Base-by-base conservation (phyloP, 2,113 vertebrate species). In the Oryzias woworae region DNA sequence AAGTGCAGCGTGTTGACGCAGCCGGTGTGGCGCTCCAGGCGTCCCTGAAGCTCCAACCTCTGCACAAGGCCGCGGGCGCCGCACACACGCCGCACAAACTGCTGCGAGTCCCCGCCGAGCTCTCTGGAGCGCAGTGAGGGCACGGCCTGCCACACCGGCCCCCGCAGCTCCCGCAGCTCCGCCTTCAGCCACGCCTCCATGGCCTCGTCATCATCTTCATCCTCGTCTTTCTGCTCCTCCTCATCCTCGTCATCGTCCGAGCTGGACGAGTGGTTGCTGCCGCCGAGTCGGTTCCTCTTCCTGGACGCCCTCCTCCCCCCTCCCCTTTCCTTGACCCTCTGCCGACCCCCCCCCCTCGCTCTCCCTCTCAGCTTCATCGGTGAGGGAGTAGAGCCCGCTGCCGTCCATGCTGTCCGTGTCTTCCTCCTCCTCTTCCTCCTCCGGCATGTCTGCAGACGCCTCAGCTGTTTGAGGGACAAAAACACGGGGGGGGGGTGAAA, bases 1-100 rank as follows among this genome's bases (percentile, higher is more conserved):
- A 98, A 98, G 92, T 98, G 97, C 90, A 98, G 84, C 0, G 96
- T 98, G 89, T 98, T 98, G 58, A 98, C 97, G n/a, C 97, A 98
- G 62, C 97, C 97, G 0, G 89, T 89, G 84, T 98, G 97, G 1
- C 92, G 93, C 85, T 98, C 95, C 57, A 98, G 91, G 3, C 93
- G 92, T 0, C 95, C 95, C 88, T 97, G 95, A 5, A 97, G 92
- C 47, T 93, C 88, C 85, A 98, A 92, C 17, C 96, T 87, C 78
- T 98, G 95, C 69, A 98, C 96, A 0, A 98, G 94, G 7, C 94
- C 92, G 12, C 94, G 83, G 1, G 95, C 95, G 0, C 96, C 97
- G 3, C 97, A 98, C 46, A 95, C 96, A 0, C 92, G 92, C 18
- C 89, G 81, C 57, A 95, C 92, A 31, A 98, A 98, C 79, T 94